Evolutionary conservation across 2,888 invertebrate species (phyloP).

Genomic region (Blastobasis lacticolella): DNA sequence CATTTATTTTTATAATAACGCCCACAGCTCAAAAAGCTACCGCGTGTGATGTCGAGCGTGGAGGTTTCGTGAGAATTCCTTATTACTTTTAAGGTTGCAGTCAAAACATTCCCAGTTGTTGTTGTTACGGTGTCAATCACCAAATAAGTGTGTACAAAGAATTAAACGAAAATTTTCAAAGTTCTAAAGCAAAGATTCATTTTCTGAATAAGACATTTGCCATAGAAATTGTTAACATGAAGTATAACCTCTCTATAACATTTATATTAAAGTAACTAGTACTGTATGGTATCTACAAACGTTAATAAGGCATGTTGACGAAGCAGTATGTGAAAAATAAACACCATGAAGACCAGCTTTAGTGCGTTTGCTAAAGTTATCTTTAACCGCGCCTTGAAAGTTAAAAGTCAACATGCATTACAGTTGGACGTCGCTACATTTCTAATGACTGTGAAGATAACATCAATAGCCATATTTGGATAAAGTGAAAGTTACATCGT

Average conservation of each 20-base stretch:
- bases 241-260: constrained; percentile 8
- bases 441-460: constrained; percentile 33
- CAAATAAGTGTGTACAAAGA: background rate
- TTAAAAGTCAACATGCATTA: constrained; percentile 62
- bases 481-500: constrained; percentile 4
- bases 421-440: constrained; percentile 42
- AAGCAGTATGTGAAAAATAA: constrained; percentile 60
- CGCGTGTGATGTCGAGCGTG: constrained; percentile 46
- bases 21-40: constrained; percentile 43
- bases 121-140: constrained; percentile 14
- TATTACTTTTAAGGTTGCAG: constrained; percentile 35
- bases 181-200: too few species aligned
- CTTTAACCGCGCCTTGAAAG: constrained; percentile 52
- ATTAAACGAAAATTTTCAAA: too few species aligned
- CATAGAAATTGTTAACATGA: constrained; percentile 18
- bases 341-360: constrained; percentile 44
- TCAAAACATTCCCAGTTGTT: constrained; percentile 33
- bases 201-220: too few species aligned
- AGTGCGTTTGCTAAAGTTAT: constrained; percentile 66
- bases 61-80: constrained; percentile 44
- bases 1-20: constrained; percentile 64
- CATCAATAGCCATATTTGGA: constrained; percentile 10
- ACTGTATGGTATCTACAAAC: constrained; percentile 35
- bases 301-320: constrained; percentile 52
- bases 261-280: constrained; percentile 30